phyloP scores from a whole-genome alignment of 2,888 invertebrate species.

The Pollenia angustigena region DNA sequence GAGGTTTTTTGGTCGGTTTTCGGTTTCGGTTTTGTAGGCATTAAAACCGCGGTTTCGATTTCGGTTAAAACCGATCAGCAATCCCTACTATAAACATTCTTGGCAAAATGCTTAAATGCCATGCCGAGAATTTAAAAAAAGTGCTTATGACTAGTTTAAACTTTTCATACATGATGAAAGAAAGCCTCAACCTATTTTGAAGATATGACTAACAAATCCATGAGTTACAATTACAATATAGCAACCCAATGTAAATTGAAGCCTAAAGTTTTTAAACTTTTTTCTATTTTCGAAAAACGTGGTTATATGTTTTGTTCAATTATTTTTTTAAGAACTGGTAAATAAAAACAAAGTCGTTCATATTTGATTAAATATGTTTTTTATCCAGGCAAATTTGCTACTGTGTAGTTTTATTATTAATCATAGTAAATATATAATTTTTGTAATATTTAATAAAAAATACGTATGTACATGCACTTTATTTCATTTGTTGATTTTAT shows the following conservation, averaged over 20 bases:
- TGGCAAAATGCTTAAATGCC: too few relatives aligned
- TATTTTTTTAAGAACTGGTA: neutral
- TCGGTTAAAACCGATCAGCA: too few relatives aligned
- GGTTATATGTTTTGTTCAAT: too few relatives aligned
- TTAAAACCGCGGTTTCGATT: too few relatives aligned
- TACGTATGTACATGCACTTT: slow-evolving; percentile 49
- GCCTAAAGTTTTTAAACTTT: too few relatives aligned
- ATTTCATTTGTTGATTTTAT: slow-evolving; percentile 15
- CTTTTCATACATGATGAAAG: too few relatives aligned
- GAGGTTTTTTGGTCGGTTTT: too few relatives aligned
- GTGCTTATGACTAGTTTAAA: too few relatives aligned
- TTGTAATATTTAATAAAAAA: slow-evolving; percentile 56
- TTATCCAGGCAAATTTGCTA: slow-evolving; percentile 50
- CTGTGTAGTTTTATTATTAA: slow-evolving; percentile 54
- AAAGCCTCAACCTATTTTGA: neutral
- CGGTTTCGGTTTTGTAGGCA: too few relatives aligned
- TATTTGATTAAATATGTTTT: slow-evolving; percentile 31
- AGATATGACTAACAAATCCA: neutral
- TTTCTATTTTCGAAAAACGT: too few relatives aligned
- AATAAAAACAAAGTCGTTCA: neutral
- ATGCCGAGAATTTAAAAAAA: too few relatives aligned
- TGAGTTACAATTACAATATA: slow-evolving; percentile 26
- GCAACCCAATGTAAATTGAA: neutral
- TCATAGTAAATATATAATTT: slow-evolving; percentile 36
- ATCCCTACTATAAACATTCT: too few relatives aligned